These are phyloP conservation scores for Eupithecia tripunctaria DNA, from an alignment of 2,888 invertebrate genomes.

Conservation along the genomic window DNA sequence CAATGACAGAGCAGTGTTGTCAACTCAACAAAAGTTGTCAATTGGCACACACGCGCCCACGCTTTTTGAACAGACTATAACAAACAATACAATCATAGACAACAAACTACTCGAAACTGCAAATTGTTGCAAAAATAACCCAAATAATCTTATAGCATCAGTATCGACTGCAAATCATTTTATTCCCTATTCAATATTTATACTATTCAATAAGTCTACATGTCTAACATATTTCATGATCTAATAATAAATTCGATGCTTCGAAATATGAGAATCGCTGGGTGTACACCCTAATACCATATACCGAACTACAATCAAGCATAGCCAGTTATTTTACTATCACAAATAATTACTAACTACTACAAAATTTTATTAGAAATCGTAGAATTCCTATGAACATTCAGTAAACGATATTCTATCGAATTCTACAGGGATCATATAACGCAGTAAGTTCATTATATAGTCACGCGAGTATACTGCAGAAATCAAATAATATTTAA, in stretches of 20 bases:
- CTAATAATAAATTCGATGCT: conserved; percentile 45
- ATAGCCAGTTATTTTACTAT: conserved; percentile 45
- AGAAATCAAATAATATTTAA: no score
- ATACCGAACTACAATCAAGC: conserved; percentile 32
- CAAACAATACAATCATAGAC: conserved; percentile 18
- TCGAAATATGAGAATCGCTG: conserved; percentile 41
- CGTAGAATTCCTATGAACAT: not conserved
- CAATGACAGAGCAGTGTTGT: no score
- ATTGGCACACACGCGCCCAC: no score
- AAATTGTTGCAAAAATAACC: conserved; percentile 20
- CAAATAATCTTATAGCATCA: conserved; percentile 17
- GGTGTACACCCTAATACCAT: conserved; percentile 22
- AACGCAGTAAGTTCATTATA: not conserved
- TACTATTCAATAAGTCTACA: conserved; percentile 25
- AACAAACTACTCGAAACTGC: conserved; percentile 17
- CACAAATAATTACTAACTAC: conserved; percentile 40
- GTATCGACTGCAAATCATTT: conserved; percentile 22
- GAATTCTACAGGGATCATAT: not conserved
- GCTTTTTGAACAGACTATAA: no score
- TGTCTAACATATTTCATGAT: conserved; percentile 34
- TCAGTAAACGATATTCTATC: not conserved
- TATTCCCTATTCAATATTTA: conserved; percentile 19
- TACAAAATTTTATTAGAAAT: conserved; percentile 5
- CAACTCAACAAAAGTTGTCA: no score
- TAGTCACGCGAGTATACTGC: not conserved